Conservation (phyloP, 2,113 vertebrate species). For the Okapia johnstoni region DNA sequence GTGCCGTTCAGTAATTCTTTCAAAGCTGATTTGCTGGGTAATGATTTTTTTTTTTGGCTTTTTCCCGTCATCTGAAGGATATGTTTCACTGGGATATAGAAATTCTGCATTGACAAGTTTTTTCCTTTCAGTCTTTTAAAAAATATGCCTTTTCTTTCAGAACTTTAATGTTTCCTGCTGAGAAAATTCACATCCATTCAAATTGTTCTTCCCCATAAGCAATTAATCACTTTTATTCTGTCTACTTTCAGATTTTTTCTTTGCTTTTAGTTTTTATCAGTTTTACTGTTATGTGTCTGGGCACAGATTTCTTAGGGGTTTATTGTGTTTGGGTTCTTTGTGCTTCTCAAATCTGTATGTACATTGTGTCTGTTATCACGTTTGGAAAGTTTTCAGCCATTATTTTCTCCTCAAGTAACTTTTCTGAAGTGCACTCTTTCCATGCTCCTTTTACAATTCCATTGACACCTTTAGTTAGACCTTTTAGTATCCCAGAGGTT, state of each 20-base stretch:
- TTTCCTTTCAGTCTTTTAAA: not conserved
- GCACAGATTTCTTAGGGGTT: not conserved
- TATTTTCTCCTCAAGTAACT: not conserved
- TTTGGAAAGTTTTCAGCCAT: conserved; percentile 2
- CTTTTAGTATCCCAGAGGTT: not conserved
- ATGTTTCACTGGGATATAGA: not conserved
- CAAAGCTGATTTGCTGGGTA: not conserved
- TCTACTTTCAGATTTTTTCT: not conserved
- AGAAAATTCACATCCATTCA: not conserved
- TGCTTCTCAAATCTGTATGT: not conserved
- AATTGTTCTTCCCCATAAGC: not conserved
- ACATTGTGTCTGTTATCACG: not conserved
- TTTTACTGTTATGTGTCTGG: not conserved
- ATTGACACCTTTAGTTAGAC: not conserved
- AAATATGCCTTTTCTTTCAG: not conserved
- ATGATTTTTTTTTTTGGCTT: not conserved
- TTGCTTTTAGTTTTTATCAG: not conserved
- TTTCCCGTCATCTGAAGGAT: not conserved
- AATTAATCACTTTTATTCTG: not conserved
- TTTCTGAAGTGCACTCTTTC: not conserved
- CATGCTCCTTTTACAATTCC: not conserved
- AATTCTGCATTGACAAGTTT: not conserved
- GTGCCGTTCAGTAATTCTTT: not conserved
- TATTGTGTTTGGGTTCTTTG: not conserved
- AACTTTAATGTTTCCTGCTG: not conserved